Evolutionary conservation across 2,113 vertebrate genomes (phyloP), one percentile per base, ranked within the genome.

Genomic region (Solea senegalensis): DNA sequence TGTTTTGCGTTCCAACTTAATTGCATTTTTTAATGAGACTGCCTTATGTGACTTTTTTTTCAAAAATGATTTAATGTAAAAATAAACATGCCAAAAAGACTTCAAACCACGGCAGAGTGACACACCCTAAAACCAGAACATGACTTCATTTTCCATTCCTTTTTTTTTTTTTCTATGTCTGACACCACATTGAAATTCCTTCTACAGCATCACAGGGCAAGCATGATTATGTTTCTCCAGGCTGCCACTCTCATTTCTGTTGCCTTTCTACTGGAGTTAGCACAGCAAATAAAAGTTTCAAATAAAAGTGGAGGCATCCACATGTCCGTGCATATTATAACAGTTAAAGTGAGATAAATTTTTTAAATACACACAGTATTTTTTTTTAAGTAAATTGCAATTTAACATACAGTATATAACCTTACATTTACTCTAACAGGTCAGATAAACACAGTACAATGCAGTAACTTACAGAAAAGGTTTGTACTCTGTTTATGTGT

Each of bases 101-200:
- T 57, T 69, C 21, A 40, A 67, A 69, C 54, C 55, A 70, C 78
- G 69, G 56, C 67, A 50, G 9, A 63, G 52, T 67, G 59, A 79
- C 48, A 70, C 80, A 72, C 69, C 76, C 69, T 46, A 10, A 52
- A 65, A 43, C 67, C 58, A 74, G 53, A 56, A 39, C 59, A 69
- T 89, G 69, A 80, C 83, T 76, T 85, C 41, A 84, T 81, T 72
- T 80, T 80, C 61, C 64, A 34, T 27, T 61, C 48, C 4, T 64
- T n/a, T 53, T 62, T 65, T 61, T 16, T 49, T 34, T 34, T 3
- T 34, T 34, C 5, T 6, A 34, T 63, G 48, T 82, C 40, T 60
- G 61, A 79, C 79, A 70, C 60, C 67, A 67, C 41, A 72, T 26
- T 65, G 50, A 76, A 72, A 76, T 63, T 64, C 69, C 65, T 41